Evolutionary conservation across 2,113 vertebrate genomes (phyloP).

Genomic region (Chascanopsetta lugubris): DNA sequence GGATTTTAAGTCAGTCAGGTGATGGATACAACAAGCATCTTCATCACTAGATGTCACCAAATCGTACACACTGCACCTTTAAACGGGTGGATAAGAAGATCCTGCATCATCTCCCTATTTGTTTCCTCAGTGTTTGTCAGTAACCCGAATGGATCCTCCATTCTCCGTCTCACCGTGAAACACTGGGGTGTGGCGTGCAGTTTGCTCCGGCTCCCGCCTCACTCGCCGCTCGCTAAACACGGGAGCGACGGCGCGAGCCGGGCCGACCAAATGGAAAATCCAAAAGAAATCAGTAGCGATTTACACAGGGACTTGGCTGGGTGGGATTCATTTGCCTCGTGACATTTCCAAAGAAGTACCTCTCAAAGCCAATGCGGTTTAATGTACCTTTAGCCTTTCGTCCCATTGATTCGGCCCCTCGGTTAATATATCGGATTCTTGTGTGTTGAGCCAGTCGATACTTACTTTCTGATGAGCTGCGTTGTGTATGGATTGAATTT

Average conservation of each 20-base stretch:
- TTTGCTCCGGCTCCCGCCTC: slow-evolving; percentile 26
- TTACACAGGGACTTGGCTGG: slow-evolving; percentile 53
- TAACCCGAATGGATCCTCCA: slow-evolving; percentile 34
- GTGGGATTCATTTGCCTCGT: slow-evolving; percentile 69
- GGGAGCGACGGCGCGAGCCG: slow-evolving; percentile 19
- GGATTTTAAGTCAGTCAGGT: too few relatives aligned
- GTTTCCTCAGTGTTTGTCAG: slow-evolving; percentile 5
- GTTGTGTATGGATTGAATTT: slow-evolving; percentile 73
- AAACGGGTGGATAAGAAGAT: not conserved
- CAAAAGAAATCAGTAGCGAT: slow-evolving; percentile 62
- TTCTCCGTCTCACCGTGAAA: slow-evolving; percentile 27
- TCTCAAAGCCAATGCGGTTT: slow-evolving; percentile 64
- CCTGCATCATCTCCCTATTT: too few relatives aligned
- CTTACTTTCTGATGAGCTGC: slow-evolving; percentile 67
- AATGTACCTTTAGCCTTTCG: slow-evolving; percentile 73
- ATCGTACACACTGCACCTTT: too few relatives aligned
- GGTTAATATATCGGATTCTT: slow-evolving; percentile 73
- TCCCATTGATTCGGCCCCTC: slow-evolving; percentile 71
- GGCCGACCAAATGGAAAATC: slow-evolving; percentile 68
- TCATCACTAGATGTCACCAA: too few relatives aligned
- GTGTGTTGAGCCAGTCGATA: slow-evolving; percentile 60
- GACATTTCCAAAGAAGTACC: slow-evolving; percentile 74
- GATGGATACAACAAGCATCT: too few relatives aligned
- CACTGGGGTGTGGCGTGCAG: slow-evolving; percentile 21
- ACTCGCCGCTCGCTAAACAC: slow-evolving; percentile 41